These are phyloP conservation scores for Acromyrmex charruanus DNA, from an alignment of 1,140 invertebrate species.

Conservation along the genomic window DNA sequence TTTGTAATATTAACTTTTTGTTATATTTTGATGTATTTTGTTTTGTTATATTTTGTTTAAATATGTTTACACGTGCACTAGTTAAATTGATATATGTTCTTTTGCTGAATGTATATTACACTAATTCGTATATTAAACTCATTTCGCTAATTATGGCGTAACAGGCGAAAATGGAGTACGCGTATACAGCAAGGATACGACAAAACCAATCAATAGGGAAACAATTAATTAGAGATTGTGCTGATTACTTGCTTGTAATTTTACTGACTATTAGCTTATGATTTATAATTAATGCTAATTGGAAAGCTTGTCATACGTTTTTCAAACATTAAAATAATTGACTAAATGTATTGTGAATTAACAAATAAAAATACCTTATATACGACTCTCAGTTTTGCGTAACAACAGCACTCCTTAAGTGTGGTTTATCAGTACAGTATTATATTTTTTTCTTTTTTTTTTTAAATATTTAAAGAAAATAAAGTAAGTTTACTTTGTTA, in stretches of 20 bases:
- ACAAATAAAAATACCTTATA: constrained; percentile 13
- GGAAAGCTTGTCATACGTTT: constrained; percentile 21
- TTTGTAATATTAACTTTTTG: background rate
- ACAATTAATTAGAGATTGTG: constrained; percentile 66
- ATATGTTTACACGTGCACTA: background rate
- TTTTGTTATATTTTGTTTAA: background rate
- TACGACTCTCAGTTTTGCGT: constrained; percentile 5
- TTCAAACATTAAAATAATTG: background rate
- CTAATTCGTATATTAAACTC: no score
- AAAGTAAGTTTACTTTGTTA: background rate
- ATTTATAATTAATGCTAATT: constrained; percentile 57
- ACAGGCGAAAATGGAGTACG: constrained; percentile 6
- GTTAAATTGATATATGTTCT: constrained; percentile 1
- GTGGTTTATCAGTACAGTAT: background rate
- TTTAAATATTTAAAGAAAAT: constrained; percentile 6
- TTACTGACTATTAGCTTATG: constrained; percentile 50
- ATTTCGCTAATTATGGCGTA: constrained; percentile 35
- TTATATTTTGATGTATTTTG: background rate
- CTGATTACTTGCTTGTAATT: constrained; percentile 58
- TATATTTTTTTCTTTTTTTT: background rate
- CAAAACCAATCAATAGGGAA: constrained; percentile 60
- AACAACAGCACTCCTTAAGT: background rate
- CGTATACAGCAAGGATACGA: constrained; percentile 17
- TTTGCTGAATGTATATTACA: background rate
- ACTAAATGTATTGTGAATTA: constrained; percentile 13